Base-by-base conservation (phyloP, 2,888 invertebrate genomes). In the Drosophila pseudotakahashii region DNA sequence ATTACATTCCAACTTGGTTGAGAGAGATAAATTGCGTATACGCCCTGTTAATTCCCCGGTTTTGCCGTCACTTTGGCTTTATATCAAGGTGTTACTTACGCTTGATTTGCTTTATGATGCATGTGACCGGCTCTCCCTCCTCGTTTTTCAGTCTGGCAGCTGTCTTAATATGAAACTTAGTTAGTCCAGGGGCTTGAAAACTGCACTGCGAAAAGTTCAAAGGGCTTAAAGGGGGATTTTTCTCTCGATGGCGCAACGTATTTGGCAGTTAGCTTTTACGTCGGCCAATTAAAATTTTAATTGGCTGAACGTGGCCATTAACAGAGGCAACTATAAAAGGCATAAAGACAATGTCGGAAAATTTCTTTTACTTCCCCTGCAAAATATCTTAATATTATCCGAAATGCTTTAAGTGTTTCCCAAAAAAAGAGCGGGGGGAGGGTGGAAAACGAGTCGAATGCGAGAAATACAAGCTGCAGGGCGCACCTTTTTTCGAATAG, bases 271-370 rank as follows among this genome's bases (percentile, higher is more conserved):
- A 37, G 30, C 70, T 78, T 81, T 81, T 58, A 84, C 76, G 64
- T 41, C 23, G 7, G 51, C 53, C 78, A 79, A 85, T 82, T 82
- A 76, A 60, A 76, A 58, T 76, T 79, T 73, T 86, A 81, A 86
- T 86, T 81, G 86, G 63, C 51, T 34, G 45, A 82, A 85, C 81
- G 82, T 85, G 81, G 45, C 71, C 61, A 77, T 77, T 79, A 62
- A 76, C 66, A 34, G 64, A 54, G 70, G 48, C 57, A 59, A 42
- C 61, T 73, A 52, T 14, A 64, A 78, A 78, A 74, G 64, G 62
- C 66, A 79, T 81, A 70, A 81, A 85, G 85, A 79, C 82, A 79
- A 77, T 82, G 73, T 75, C 68, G 47, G 41, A 10, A 45, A 55
- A 50, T 74, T 55, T 68, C 54, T 54, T n/a, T 16, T 34, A 42